Base-by-base conservation (phyloP, 2,113 vertebrate species). In the Helogale parvula region DNA sequence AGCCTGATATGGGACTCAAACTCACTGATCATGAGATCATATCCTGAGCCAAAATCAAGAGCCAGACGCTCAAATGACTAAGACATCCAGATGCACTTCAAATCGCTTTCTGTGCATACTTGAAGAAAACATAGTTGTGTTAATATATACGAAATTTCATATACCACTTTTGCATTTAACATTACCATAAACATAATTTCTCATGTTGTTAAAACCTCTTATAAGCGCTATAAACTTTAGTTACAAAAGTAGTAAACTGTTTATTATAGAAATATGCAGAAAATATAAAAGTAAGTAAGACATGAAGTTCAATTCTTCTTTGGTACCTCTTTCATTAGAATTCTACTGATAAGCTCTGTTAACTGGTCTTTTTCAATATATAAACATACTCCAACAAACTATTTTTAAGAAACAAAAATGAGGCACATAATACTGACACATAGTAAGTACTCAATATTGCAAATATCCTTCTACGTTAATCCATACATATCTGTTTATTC, bases 271-370 rank as follows among this genome's bases (percentile, higher is more conserved):
- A 57, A 89, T 35, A 21, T 25, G 27, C 17, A 69, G 57, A 87
- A 21, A 21, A 47, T 63, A 81, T 31, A 71, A 12, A 82, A 65
- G 66, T 71, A 69, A 81, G 21, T 60, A 90, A 69, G 35, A 77
- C 68, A 84, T 12, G 77, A 85, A 90, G 41, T 63, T 5, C 71
- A 88, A 90, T 90, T 90, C 23, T 68, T 77, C 60, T 95, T 85
- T 91, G 88, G 60, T 25, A 79, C 10, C 25, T 6, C 7, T 69
- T 65, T 79, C 60, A 77, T 23, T 68, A 66, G 80, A 90, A 60
- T 86, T 25, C 33, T 85, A 76, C 5, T 57, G 63, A 45, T 76
- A 66, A 94, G 68, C 29, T 33, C 63, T 94, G n/a, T 76, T 76
- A 54, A 83, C 5, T 41, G 14, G 1, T 68, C 57, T 66, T 83